Base-by-base conservation (phyloP, 2,888 invertebrate species). In the Cheilosia pagana region DNA sequence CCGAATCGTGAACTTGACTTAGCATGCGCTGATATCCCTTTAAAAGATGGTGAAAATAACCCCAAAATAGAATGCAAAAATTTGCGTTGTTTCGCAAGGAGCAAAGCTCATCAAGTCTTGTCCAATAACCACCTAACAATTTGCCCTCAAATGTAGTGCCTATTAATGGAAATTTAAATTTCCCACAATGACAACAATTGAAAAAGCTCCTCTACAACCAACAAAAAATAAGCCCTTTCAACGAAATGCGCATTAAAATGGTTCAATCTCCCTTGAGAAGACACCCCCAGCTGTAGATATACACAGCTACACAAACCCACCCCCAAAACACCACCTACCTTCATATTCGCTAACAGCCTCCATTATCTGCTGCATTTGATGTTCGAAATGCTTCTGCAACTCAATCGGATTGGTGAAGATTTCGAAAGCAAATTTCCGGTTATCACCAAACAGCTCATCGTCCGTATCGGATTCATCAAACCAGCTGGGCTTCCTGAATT, bases 361-460 rank as follows among this genome's bases (percentile, higher is more conserved):
- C 87, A 94, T 88, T 79, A 94, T 92, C 65, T 93, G 92, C 81
- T 93, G 93, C 91, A 95, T 92, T 89, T 95, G 94, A 8, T 93
- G 92, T 88, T 94, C 94, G 87, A 94, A 94, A 87, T 93, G 94
- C 81, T 92, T 92, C 81, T 94, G 94, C 90, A 94, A 93, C 90
- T 94, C 93, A 86, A 94, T 87, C 0, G 94, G 94, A 90, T 94
- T 93, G 23, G 93, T 92, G 82, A 94, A 94, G n/a, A 94, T 90
- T 87, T 93, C 92, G 87, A 94, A 94, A 10, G 92, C 90, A 86
- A 92, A 92, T 83, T 90, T 90, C 39, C 90, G 89, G 87, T 91
- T 90, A 72, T 90, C 90, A 31, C 91, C 91, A 63, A 91, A 92
- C 16, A 92, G 88, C 75, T 92, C 92, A 87, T 92, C 92, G 60